Evolutionary conservation across 2,113 vertebrate species (phyloP), one percentile per base, ranked within the genome.

Genomic region (Microtus pennsylvanicus): DNA sequence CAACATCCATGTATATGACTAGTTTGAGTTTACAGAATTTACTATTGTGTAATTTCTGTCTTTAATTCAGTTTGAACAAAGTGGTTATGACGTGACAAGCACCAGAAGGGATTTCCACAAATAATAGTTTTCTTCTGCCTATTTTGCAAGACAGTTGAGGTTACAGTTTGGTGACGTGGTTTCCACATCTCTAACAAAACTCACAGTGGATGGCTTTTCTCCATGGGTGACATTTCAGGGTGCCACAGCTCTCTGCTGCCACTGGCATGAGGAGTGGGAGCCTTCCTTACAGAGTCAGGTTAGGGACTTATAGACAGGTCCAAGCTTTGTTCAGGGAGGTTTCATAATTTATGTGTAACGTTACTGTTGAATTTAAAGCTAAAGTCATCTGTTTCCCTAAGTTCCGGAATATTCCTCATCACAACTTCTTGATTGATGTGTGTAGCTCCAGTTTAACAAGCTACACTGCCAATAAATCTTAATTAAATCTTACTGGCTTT

Each of bases 291-390:
- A 42, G 77, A 52, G 81, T 58, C 52, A 96, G 91, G 83, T 90
- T 92, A 92, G 96, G 52, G 38, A 19, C 19, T 90, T 95, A 76
- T 26, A 93, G 91, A 81, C 55, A 96, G 67, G 87, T 96, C 38
- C 76, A 91, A 28, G 63, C 95, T 97, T 97, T 94, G 58, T 90
- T 96, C 55, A 52, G 47, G 83, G 72, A 87, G 52, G 45, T 87
- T 96, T 96, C 35, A 94, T 96, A 81, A 93, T 94, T 97, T 11
- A 77, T 30, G 86, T 96, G 35, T 80, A 93, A 85, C 89, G 50
- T n/a, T 82, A 30, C 65, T 82, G n/a, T 95, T 45, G 69, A 61
- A 94, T 93, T 97, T 96, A 87, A 94, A 91, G 85, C 50, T 88
- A 77, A 77, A 35, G 55, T 65, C 22, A 89, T 77, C 88, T 69